Evolutionary conservation across 1,140 invertebrate species (phyloP).

Genomic region (Bombus polaris): DNA sequence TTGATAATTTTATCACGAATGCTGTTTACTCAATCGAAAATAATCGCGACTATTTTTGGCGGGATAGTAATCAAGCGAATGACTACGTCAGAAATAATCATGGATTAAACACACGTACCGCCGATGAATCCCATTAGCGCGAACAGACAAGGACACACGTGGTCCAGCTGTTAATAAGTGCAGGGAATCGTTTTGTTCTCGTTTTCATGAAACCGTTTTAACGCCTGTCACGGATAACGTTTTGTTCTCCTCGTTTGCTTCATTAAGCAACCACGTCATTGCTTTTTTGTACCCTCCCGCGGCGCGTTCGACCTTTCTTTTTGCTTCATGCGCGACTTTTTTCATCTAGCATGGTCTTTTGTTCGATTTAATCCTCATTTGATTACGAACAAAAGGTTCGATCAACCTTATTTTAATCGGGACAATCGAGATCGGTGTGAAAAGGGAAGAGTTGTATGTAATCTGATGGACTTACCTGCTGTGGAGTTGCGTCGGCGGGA

Average conservation of each 20-base stretch:
- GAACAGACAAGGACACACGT: slow-evolving; percentile 38
- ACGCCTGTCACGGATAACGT: slow-evolving; percentile 42
- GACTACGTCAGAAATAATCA: slow-evolving; percentile 41
- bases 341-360: background rate
- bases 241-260: slow-evolving; percentile 56
- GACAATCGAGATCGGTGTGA: background rate
- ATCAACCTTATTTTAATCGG: background rate
- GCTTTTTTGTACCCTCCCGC: slow-evolving; percentile 60
- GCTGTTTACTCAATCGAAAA: background rate
- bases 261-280: slow-evolving; percentile 49
- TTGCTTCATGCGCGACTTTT: background rate
- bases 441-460: background rate
- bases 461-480: slow-evolving; percentile 73
- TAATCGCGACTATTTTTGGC: background rate
- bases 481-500: slow-evolving; percentile 73
- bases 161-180: slow-evolving; percentile 66
- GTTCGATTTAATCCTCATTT: background rate
- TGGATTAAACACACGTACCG: slow-evolving; percentile 52
- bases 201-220: slow-evolving; percentile 62
- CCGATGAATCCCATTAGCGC: slow-evolving; percentile 46
- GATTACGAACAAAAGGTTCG: background rate
- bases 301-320: slow-evolving; percentile 29
- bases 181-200: slow-evolving; percentile 50
- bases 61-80: slow-evolving; percentile 19
- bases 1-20: background rate